These are phyloP conservation scores for Arremon brunneinucha DNA, from an alignment of 2,797 vertebrate genomes.

Conservation along the genomic window DNA sequence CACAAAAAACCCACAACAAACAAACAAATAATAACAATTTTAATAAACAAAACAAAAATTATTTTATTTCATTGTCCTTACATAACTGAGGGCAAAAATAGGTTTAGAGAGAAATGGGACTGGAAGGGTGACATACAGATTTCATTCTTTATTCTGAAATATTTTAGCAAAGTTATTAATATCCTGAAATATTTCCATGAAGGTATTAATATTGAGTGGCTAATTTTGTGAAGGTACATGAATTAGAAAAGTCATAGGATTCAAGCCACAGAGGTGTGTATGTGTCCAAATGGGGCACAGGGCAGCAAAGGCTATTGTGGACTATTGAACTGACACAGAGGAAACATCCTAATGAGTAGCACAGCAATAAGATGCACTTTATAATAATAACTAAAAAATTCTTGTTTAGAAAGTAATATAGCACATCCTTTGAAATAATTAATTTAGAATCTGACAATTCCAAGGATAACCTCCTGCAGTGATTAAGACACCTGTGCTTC, in stretches of 20 bases:
- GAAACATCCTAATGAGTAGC: not conserved
- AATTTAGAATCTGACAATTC: not conserved
- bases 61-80: not conserved
- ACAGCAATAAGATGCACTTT: not conserved
- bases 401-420: not conserved
- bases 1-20: not conserved
- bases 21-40: not conserved
- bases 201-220: not conserved
- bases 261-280: not conserved
- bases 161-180: not conserved
- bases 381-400: not conserved
- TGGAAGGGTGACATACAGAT: not conserved
- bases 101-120: not conserved
- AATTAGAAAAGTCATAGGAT: not conserved
- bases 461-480: not conserved
- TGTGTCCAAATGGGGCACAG: not conserved
- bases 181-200: not conserved
- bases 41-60: not conserved
- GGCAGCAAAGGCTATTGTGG: not conserved
- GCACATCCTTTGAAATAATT: not conserved
- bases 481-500: not conserved
- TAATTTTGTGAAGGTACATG: not conserved
- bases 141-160: constrained; percentile 6
- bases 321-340: not conserved
- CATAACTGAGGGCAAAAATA: not conserved